Evolutionary conservation across 1,140 invertebrate genomes (phyloP), one percentile per base, ranked within the genome.

Genomic region (Asbolus verrucosus): DNA sequence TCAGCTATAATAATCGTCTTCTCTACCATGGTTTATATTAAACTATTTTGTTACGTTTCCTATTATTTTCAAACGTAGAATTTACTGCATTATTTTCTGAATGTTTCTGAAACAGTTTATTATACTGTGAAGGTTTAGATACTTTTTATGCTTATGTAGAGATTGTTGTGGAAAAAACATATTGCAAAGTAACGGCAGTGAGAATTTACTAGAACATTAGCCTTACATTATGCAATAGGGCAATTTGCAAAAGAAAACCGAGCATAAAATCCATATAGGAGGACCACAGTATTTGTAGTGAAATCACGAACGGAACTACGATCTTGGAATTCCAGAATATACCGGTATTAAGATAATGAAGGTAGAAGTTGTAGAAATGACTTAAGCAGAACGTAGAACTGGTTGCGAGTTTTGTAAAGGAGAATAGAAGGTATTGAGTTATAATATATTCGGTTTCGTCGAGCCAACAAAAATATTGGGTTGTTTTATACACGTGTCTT

Each of bases 241-340:
- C 46, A 54, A 54, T 54, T 54, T 54, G 27, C 19, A 5, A n/a
- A 54, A 54, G 46, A 54, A 54, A 54, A 27, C 46, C 6, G 21
- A 54, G 19, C 21, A 54, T 54, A 24, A 54, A 54, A 54, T 54
- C 4, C 24, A 27, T 24, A 50, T 50, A 54, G 46, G 46, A 27
- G 24, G 24, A n/a, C 16, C 41, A 50, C 65, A 69, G 31, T 24
- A 6, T 69, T 33, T 63, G 59, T 63, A 63, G 59, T 43, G 59
- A 54, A 65, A 63, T 69, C 60, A 69, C 54, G 67, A 63, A 69
- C 36, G n/a, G 62, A 14, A 27, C 19, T 63, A 39, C 59, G 59
- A 63, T 65, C 59, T 33, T 69, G 18, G 27, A 61, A 69, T 69
- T 69, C 67, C 59, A 46, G 67, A 62, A 41, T 33, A 63, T 33